Evolutionary conservation across 35 echinoderm and acorn worm genomes (phyloP), one percentile per base, ranked within the genome.

Genomic region (Nesometra sesokonis): DNA sequence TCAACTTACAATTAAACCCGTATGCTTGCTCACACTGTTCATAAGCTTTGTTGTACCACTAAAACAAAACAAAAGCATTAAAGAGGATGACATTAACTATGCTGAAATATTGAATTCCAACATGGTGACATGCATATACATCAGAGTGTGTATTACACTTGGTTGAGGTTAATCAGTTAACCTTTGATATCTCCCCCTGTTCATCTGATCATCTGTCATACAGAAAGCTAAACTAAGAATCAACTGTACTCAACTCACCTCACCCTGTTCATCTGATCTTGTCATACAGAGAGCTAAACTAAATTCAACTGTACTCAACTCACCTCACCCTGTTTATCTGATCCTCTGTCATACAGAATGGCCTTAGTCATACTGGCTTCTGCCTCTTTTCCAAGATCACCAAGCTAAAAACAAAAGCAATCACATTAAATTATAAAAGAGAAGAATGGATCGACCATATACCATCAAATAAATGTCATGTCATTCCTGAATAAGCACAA

Each of bases 11-110:
- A 57, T 93, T 84, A 32, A 91, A 89, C 33, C 95, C 95, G 40
- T 94, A 97, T 0, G 95, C 95, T 83, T 97, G 95, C 77, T 97
- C 92, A 38, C 95, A 97, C 81, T 97, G 95, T 35, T 97, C 95
- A 77, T 80, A 17, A 11, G 95, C 39, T 57, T 87, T 86, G 37
- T 91, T 84, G 34, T 97, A 97, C 84, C 87, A 93, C 95, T 97
- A 38, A 43, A 89, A 34, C 1, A 32, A 84, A 47, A 43, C 23
- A 67, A 43, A 43, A 43, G 15, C 39, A 43, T 43, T 43, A 1
- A 19, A 67, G 21, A 67, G 2, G 9, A 27, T 67, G 52, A 67
- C 38, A 43, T 43, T 67, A 11, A n/a, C n/a, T n/a, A n/a, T n/a
- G n/a, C n/a, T n/a, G n/a, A n/a, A n/a, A n/a, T n/a, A n/a, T n/a